These are phyloP conservation scores for Drosophila nr. fundita DNA, from an alignment of 2,888 invertebrate genomes.

Conservation along the genomic window DNA sequence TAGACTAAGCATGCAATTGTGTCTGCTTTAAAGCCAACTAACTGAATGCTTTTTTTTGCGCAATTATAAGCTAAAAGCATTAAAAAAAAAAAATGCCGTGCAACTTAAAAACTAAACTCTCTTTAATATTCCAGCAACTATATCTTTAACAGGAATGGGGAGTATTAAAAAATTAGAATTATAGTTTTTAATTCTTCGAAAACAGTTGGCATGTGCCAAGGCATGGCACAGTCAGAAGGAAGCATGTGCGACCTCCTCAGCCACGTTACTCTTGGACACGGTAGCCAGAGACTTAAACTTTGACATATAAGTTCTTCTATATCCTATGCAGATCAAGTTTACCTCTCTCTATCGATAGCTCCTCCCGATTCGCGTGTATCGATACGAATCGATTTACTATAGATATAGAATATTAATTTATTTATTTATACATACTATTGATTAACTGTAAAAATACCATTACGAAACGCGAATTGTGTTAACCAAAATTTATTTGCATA, in stretches of 20 bases:
- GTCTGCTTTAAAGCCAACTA: conserved; percentile 14
- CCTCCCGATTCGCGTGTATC: not conserved
- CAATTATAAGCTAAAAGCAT: too few species aligned
- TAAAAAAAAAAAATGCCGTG: too few species aligned
- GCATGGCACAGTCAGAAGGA: not conserved
- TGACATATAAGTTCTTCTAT: not conserved
- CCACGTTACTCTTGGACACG: too few species aligned
- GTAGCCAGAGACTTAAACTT: not conserved
- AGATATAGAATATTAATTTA: not conserved
- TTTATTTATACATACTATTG: not conserved
- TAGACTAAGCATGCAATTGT: conserved; percentile 2
- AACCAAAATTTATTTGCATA: not conserved
- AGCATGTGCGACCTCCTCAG: not conserved
- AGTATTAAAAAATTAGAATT: not conserved
- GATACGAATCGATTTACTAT: not conserved
- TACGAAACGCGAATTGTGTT: accelerated
- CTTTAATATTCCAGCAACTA: not conserved
- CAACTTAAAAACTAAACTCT: not conserved
- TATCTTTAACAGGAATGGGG: not conserved
- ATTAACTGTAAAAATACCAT: not conserved
- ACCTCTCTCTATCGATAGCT: not conserved
- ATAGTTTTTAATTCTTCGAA: not conserved
- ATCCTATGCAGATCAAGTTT: not conserved
- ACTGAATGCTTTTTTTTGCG: conserved; percentile 1
- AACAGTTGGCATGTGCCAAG: not conserved